Base-by-base conservation (phyloP, 2,888 invertebrate species). In the Tholera decimalis region DNA sequence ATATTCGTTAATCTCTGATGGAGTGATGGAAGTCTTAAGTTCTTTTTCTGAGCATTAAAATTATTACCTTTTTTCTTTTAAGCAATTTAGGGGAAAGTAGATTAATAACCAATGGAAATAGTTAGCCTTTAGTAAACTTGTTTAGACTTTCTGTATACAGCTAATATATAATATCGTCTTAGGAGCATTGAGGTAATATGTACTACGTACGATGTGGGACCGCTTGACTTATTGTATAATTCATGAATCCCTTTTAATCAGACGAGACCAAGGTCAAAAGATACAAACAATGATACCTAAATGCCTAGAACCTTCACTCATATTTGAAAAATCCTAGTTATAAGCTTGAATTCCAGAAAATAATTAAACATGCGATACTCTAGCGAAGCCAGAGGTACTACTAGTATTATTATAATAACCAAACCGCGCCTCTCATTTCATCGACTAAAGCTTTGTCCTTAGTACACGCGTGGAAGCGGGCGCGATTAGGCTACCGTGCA, bases 361-460 rank as follows among this genome's bases (percentile, higher is more conserved):
- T 62, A 13, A 68, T 54, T 28, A 24, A 24, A 30, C 30, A 30
- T n/a, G 20, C 24, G 30, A 56, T n/a, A 41, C 11, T 3, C 13
- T n/a, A 15, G 7, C 18, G 5, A 11, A 28, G 9, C 18, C 26
- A 13, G 15, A 43, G 15, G 9, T 15, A 18, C 18, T 18, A 28
- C 70, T 73, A 68, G 37, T 51, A 24, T 28, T 35, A 66, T 37
- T 47, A 35, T 53, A 43, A 71, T 51, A 43, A 28, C 24, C 9
- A 7, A 43, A 30, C 53, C 20, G 4, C 24, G 15, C 11, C 4
- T 15, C 51, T 58, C 51, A 51, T 44, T 60, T 28, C 13, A 24
- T 22, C 33, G 22, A 43, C 30, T 18, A 2, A 51, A 26, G 24
- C 1, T 1, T 8, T 15, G 44, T 24, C 1, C 24, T n/a, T 22